Evolutionary conservation across 2,797 vertebrate species (phyloP).

Genomic region (Echiichthys vipera): DNA sequence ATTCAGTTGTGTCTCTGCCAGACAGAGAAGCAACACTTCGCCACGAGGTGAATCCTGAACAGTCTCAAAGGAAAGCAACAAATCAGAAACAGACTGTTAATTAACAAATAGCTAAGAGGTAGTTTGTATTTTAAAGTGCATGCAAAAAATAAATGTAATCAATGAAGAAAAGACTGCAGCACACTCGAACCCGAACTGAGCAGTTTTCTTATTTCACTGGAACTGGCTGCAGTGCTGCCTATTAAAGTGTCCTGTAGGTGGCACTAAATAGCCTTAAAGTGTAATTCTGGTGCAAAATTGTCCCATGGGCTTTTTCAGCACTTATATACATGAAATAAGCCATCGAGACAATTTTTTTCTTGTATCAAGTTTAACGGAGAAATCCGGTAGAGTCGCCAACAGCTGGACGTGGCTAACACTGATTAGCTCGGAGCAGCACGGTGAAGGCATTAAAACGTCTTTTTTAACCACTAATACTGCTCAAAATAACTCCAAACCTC

Average conservation of each 20-base stretch:
- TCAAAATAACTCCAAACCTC: no score
- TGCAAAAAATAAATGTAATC: not conserved
- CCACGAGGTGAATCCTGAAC: not conserved
- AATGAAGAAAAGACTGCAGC: not conserved
- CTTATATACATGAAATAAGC: no score
- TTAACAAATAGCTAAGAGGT: not conserved
- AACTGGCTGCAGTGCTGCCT: not conserved
- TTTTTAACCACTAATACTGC: no score
- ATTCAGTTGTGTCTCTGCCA: not conserved
- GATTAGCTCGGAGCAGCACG: no score
- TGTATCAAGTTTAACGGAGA: no score
- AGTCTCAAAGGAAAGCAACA: slow-evolving; percentile 5
- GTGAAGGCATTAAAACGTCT: no score
- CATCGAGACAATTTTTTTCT: no score
- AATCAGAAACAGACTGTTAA: not conserved
- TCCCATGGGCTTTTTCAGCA: no score
- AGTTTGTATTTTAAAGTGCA: not conserved
- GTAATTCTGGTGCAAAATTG: no score
- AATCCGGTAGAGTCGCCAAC: no score
- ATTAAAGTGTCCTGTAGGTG: not conserved
- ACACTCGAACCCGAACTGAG: not conserved
- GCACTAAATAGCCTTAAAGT: not conserved
- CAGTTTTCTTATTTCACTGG: not conserved
- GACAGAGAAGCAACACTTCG: slow-evolving; percentile 1
- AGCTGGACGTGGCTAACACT: no score